A percentile compares a stretch with the other conserved stretches of the same genome.
Evolutionary conservation across 2,888 invertebrate genomes (phyloP).

Genomic region (Ophonus ardosiacus): DNA sequence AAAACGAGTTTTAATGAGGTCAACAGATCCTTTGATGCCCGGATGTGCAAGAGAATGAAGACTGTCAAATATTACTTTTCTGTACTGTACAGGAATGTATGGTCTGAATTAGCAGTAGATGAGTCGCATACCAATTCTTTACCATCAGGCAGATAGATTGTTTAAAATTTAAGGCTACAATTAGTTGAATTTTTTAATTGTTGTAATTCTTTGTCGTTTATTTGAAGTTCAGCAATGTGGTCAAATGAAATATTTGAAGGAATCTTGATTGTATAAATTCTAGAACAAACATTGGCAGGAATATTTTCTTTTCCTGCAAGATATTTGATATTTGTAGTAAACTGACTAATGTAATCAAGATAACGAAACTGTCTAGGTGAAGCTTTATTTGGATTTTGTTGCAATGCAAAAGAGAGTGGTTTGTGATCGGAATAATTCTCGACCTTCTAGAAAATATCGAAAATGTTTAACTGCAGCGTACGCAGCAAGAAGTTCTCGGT

Average conservation of each 20-base stretch:
- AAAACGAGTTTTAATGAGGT: not conserved
- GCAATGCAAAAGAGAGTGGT: not conserved
- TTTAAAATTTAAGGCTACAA: not conserved
- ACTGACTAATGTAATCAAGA: slow-evolving; percentile 6
- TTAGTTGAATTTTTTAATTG: not conserved
- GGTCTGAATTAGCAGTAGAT: not conserved
- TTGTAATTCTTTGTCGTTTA: not conserved
- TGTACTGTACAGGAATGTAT: not conserved
- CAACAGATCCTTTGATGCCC: slow-evolving; percentile 1
- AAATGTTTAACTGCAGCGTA: not conserved
- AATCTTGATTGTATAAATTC: not conserved
- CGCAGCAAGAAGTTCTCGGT: not conserved
- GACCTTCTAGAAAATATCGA: not conserved
- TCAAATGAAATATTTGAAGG: not conserved
- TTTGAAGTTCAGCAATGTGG: not conserved
- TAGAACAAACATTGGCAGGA: not conserved
- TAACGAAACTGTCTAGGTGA: slow-evolving; percentile 7
- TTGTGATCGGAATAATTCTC: not conserved
- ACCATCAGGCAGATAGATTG: not conserved
- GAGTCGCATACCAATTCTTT: slow-evolving; percentile 2
- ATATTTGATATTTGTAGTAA: slow-evolving; percentile 15
- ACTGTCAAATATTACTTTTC: not conserved
- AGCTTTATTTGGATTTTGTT: not conserved
- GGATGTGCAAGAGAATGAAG: slow-evolving; percentile 1
- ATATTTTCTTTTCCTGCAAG: slow-evolving; percentile 1